These are phyloP conservation scores for Melipona bicolor DNA, from an alignment of 2,888 invertebrate genomes.

Conservation along the genomic window DNA sequence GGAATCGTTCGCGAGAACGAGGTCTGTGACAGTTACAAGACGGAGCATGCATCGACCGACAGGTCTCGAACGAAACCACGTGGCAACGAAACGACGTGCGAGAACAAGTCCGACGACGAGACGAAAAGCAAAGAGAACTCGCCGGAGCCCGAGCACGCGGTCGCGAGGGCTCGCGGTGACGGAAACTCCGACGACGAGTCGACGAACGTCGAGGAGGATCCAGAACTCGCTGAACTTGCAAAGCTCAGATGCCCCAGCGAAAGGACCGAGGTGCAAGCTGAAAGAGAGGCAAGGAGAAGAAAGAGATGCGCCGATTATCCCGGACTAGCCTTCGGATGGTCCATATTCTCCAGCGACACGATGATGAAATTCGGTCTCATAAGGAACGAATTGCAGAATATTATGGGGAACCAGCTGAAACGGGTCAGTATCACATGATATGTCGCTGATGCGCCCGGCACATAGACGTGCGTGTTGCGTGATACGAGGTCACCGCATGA, in stretches of 20 bases:
- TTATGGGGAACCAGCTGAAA: constrained; percentile 97
- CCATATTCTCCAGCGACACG: constrained; percentile 97
- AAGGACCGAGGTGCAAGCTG: constrained; percentile 94
- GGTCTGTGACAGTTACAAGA: constrained; percentile 27
- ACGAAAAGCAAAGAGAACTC: constrained; percentile 63
- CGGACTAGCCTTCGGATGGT: constrained; percentile 95
- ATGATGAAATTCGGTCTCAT: constrained; percentile 99
- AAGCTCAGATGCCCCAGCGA: constrained; percentile 95
- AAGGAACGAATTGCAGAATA: constrained; percentile 98
- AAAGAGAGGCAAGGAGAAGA: constrained; percentile 90
- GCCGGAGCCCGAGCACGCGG: constrained; percentile 82
- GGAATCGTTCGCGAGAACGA: constrained; percentile 31
- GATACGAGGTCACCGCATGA: constrained; percentile 59
- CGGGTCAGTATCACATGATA: constrained; percentile 90
- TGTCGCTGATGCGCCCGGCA: constrained; percentile 33
- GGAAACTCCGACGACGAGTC: constrained; percentile 81
- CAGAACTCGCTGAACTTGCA: constrained; percentile 92
- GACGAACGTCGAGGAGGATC: constrained; percentile 88
- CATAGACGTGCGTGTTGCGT: constrained; percentile 25
- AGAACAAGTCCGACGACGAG: constrained; percentile 31
- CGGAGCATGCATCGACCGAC: not conserved
- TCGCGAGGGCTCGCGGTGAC: constrained; percentile 83
- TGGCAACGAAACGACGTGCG: constrained; percentile 32
- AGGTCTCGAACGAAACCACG: constrained; percentile 42
- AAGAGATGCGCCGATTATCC: constrained; percentile 96